phyloP scores from a whole-genome alignment of 2,797 vertebrate species.

The Kryptopterus vitreolus region DNA sequence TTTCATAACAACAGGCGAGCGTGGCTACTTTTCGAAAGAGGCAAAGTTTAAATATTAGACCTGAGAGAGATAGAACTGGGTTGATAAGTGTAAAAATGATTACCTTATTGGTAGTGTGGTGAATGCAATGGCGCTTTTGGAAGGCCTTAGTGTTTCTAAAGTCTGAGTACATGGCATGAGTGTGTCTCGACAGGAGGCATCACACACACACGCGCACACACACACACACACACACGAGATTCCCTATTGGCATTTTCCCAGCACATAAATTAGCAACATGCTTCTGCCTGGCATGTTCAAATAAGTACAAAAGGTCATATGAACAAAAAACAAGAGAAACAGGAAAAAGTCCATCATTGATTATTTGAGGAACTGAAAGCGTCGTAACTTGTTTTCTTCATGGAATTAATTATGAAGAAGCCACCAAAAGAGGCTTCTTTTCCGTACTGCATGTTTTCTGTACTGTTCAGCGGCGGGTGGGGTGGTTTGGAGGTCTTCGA shows the following conservation, averaged over 20 bases:
- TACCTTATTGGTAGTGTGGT: neutral
- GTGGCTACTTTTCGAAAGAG: neutral
- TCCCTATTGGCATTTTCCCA: constrained; percentile 30
- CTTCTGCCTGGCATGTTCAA: constrained; percentile 41
- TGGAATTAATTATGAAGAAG: constrained; percentile 64
- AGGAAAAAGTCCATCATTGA: neutral
- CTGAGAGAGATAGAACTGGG: neutral
- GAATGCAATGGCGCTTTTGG: neutral
- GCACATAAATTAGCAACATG: constrained; percentile 50
- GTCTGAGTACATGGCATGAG: constrained; percentile 3
- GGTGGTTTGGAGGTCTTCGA: no score
- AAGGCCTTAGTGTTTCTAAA: constrained; percentile 27
- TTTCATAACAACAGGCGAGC: neutral
- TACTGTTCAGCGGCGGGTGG: neutral
- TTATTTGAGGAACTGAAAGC: constrained; percentile 2
- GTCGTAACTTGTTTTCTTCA: neutral
- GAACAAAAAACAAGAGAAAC: neutral
- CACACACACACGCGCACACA: no score
- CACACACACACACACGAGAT: no score
- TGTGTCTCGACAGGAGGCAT: neutral
- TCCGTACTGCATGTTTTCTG: neutral
- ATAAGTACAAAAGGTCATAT: constrained; percentile 35
- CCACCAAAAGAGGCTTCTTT: constrained; percentile 44
- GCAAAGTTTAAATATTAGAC: neutral
- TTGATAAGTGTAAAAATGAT: neutral